Evolutionary conservation across 2,888 invertebrate genomes (phyloP).

Genomic region (Amphipoea oculea): DNA sequence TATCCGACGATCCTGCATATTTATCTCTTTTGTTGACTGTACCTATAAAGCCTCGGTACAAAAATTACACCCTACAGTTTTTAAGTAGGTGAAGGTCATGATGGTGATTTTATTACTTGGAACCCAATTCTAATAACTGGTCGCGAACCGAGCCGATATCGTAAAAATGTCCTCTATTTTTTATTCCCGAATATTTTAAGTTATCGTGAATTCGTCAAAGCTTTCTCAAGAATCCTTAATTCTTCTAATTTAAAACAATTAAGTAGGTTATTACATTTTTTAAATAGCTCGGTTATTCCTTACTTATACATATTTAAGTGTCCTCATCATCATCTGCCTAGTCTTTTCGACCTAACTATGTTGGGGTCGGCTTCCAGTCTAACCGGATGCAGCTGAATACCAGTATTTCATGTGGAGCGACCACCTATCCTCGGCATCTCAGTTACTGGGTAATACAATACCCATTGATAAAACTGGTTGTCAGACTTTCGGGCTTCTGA

Average conservation of each 20-base stretch:
- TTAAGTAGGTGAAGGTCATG: not conserved
- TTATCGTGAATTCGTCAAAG: not conserved
- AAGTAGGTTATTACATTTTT: not conserved
- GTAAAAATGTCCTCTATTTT: slow-evolving; percentile 8
- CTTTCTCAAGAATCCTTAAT: slow-evolving; percentile 2
- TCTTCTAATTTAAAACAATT: not conserved
- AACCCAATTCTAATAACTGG: not conserved
- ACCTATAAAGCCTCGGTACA: not conserved
- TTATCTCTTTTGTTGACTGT: no score
- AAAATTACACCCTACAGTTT: not conserved
- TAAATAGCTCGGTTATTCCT: not conserved
- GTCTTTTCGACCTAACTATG: no score
- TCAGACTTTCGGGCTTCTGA: no score
- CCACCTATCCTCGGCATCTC: no score
- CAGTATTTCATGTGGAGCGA: no score
- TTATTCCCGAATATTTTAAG: slow-evolving; percentile 7
- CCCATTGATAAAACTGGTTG: no score
- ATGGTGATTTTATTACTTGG: not conserved
- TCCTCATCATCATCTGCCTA: not conserved
- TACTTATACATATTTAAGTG: not conserved
- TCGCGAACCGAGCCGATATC: not conserved
- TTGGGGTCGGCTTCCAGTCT: no score
- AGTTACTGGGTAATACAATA: no score
- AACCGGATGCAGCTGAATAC: no score
- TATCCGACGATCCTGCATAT: no score